A percentile compares a stretch with the other conserved stretches of the same genome.
Evolutionary conservation across 2,888 invertebrate genomes (phyloP).

Genomic region (Rhagophthalmus giganteus): DNA sequence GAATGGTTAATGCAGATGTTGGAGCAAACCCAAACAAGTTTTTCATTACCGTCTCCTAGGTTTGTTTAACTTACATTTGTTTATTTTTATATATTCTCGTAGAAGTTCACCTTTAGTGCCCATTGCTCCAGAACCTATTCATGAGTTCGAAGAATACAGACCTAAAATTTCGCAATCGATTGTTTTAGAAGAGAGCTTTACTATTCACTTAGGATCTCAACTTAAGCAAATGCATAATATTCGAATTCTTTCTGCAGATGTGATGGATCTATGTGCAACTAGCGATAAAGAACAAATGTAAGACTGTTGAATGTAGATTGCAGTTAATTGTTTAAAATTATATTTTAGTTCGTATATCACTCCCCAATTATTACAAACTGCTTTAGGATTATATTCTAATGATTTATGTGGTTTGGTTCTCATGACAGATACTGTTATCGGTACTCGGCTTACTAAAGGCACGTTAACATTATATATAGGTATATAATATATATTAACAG

Average conservation of each 20-base stretch:
- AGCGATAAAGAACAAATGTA: constrained; percentile 40
- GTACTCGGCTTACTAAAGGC: constrained; percentile 51
- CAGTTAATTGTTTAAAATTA: neutral
- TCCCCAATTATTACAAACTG: constrained; percentile 86
- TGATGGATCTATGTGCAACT: constrained; percentile 76
- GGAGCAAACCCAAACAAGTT: constrained; percentile 68
- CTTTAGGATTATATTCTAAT: constrained; percentile 90
- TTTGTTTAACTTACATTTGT: constrained; percentile 45
- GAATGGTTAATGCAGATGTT: constrained; percentile 86
- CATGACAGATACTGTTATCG: constrained; percentile 65
- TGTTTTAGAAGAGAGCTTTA: constrained; percentile 89
- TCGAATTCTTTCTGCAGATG: constrained; percentile 82
- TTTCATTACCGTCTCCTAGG: constrained; percentile 60
- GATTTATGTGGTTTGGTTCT: constrained; percentile 88
- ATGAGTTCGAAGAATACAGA: constrained; percentile 20
- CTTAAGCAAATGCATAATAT: constrained; percentile 99
- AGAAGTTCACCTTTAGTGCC: constrained; percentile 58
- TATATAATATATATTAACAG: neutral
- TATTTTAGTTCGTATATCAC: constrained; percentile 61
- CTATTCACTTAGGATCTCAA: constrained; percentile 96
- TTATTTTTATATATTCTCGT: no score
- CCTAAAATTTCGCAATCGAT: constrained; percentile 35
- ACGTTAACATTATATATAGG: constrained; percentile 2
- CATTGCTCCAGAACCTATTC: constrained; percentile 36
- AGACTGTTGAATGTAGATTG: neutral